These are phyloP conservation scores for Hydrolagus colliei DNA, from an alignment of 2,797 vertebrate species.

Conservation along the genomic window DNA sequence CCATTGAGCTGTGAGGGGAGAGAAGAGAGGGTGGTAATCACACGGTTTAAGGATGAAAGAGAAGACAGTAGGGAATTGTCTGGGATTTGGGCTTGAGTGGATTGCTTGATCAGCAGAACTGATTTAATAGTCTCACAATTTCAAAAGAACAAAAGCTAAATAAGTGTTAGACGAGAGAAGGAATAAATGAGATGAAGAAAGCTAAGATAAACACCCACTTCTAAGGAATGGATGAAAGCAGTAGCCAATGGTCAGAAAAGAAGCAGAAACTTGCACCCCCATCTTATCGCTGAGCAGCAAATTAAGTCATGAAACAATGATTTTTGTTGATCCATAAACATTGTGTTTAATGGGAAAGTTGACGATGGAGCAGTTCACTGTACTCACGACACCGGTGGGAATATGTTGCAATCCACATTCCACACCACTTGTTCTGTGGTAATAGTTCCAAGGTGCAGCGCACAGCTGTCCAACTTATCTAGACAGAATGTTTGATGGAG, in stretches of 20 bases:
- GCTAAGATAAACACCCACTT: background rate
- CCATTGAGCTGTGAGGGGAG: no score
- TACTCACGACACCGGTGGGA: slow-evolving; percentile 13
- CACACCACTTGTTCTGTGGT: slow-evolving; percentile 52
- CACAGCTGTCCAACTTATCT: slow-evolving; percentile 60
- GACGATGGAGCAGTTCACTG: background rate
- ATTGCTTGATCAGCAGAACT: background rate
- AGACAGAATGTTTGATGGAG: slow-evolving; percentile 48
- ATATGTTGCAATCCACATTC: slow-evolving; percentile 37
- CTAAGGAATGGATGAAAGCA: background rate
- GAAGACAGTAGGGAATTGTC: background rate
- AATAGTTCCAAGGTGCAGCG: slow-evolving; percentile 62
- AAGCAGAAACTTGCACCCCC: background rate
- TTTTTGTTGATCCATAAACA: slow-evolving; percentile 7
- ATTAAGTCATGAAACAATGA: no score
- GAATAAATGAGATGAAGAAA: background rate
- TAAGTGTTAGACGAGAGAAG: background rate
- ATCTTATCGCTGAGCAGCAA: background rate
- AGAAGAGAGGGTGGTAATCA: background rate
- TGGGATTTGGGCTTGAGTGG: background rate
- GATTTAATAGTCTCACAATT: background rate
- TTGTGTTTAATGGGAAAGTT: slow-evolving; percentile 2
- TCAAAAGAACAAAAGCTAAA: slow-evolving; percentile 2
- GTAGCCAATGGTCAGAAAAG: background rate
- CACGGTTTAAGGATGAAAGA: background rate